phyloP scores from a whole-genome alignment of 1,140 invertebrate species.

The Orchestia grillus region DNA sequence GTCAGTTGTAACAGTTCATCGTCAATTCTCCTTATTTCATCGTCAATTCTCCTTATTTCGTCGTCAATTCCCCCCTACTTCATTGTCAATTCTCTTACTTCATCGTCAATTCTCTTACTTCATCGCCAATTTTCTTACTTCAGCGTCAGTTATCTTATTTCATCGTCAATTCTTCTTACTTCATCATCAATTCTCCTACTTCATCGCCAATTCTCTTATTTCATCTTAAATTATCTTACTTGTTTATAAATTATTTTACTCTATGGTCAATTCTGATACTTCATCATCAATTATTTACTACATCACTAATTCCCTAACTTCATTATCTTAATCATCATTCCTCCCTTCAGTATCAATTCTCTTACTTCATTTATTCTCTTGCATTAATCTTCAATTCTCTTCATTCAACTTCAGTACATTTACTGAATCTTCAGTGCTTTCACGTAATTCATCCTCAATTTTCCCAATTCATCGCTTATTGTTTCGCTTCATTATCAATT shows the following conservation, averaged over 20 bases:
- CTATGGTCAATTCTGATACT: neutral
- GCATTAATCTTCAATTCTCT: neutral
- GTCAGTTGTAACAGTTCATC: neutral
- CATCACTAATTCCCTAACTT: neutral
- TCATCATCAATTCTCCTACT: neutral
- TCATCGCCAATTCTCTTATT: neutral
- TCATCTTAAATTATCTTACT: neutral
- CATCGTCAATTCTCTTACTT: neutral
- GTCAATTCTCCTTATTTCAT: neutral
- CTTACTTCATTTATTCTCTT: too few relatives aligned
- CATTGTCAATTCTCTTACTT: neutral
- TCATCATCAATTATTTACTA: neutral
- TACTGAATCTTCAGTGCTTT: neutral
- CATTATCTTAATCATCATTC: too few relatives aligned
- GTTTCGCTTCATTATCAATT: neutral
- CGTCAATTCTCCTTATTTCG: too few relatives aligned
- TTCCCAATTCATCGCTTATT: neutral
- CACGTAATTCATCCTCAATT: neutral
- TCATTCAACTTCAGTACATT: too few relatives aligned
- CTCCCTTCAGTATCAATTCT: neutral
- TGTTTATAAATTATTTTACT: neutral
- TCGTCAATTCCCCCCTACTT: neutral
- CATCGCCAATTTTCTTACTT: neutral
- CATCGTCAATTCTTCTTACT: neutral
- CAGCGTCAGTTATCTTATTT: neutral